phyloP scores from a whole-genome alignment of 2,888 invertebrate species.

The Andrena praecox region DNA sequence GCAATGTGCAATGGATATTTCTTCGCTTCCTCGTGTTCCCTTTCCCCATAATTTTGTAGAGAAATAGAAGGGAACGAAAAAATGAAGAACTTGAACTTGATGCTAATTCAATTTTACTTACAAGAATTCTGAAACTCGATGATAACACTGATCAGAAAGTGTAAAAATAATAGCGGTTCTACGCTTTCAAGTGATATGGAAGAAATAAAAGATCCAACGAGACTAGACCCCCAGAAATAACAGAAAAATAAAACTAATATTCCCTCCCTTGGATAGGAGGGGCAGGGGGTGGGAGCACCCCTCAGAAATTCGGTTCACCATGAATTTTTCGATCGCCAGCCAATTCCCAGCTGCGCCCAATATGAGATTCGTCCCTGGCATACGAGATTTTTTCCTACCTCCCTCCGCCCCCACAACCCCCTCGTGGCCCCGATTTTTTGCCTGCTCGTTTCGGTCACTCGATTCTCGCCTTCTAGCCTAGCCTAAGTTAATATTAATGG shows the following conservation, averaged over 20 bases:
- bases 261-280: slow-evolving; percentile 16
- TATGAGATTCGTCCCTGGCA: slow-evolving; percentile 83
- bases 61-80: no score
- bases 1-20: no score
- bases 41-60: no score
- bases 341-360: slow-evolving; percentile 84
- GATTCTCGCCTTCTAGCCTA: slow-evolving; percentile 77
- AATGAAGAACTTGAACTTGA: no score
- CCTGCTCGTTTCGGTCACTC: slow-evolving; percentile 69
- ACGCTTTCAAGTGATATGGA: no score
- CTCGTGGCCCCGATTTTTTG: slow-evolving; percentile 57
- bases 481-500: slow-evolving; percentile 85
- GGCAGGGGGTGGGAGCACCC: slow-evolving; percentile 16
- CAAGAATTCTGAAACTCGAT: no score
- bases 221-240: background rate
- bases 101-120: no score
- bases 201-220: background rate
- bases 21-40: no score
- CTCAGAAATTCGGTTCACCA: slow-evolving; percentile 66
- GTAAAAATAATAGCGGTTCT: no score
- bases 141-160: no score
- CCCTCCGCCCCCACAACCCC: slow-evolving; percentile 14
- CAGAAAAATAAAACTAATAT: slow-evolving; percentile 46
- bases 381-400: slow-evolving; percentile 81
- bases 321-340: slow-evolving; percentile 80